Percentiles rank a stretch among this genome's conserved stretches.
Conservation (phyloP, 2,797 vertebrate genomes). For the Urosaurus nigricauda region DNA sequence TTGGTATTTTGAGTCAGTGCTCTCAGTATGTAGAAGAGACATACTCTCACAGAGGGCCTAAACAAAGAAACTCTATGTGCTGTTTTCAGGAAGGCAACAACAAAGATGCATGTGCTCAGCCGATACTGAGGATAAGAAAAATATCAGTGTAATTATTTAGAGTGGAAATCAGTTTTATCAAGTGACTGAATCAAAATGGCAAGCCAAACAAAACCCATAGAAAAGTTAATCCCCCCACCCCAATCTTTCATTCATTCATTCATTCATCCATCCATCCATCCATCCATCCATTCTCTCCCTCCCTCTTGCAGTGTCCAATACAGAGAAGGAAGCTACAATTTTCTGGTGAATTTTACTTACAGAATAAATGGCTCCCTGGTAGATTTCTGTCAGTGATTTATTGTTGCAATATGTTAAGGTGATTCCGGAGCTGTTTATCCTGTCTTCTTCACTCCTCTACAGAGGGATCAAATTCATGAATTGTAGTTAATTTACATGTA, state of each 20-base stretch:
- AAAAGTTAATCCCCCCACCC: too few relatives aligned
- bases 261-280: too few relatives aligned
- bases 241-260: too few relatives aligned
- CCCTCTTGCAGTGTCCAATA: not conserved
- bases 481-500: conserved; percentile 11
- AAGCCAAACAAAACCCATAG: not conserved
- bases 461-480: conserved; percentile 44
- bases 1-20: not conserved
- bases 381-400: conserved; percentile 35
- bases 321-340: not conserved
- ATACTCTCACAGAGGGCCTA: not conserved
- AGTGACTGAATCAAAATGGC: not conserved
- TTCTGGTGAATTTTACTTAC: not conserved
- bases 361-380: conserved; percentile 5
- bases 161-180: not conserved
- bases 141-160: not conserved
- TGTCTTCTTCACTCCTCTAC: conserved; percentile 22
- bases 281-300: too few relatives aligned
- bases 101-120: not conserved
- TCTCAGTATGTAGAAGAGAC: not conserved
- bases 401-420: conserved; percentile 11
- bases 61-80: not conserved
- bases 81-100: not conserved
- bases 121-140: not conserved
- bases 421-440: conserved; percentile 40